Base-by-base conservation (phyloP, 2,113 vertebrate genomes). In the Spheniscus mendiculus region DNA sequence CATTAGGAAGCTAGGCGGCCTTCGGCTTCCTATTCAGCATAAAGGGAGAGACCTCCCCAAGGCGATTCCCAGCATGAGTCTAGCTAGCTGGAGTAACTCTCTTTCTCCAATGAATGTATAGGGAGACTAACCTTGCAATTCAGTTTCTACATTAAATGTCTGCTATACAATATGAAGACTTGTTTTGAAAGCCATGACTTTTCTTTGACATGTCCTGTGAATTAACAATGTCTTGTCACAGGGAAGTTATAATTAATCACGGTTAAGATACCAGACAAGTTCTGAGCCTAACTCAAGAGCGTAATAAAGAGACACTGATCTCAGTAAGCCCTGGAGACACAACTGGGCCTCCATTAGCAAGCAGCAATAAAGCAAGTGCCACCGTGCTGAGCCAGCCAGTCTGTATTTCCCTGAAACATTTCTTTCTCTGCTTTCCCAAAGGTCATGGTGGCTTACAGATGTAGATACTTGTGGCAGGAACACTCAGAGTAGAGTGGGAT, bases 291-390 rank as follows among this genome's bases (percentile, higher is more conserved):
- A 76, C 23, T 93, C 65, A 67, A 61, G 70, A 40, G 47, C 0
- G 0, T 44, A 52, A 40, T 78, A 78, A 63, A 84, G 95, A 84
- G 56, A 85, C 53, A 40, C 53, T 94, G 77, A 85, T 69, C 50
- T 92, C 69, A 74, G 44, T 67, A 79, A 78, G 36, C 91, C 70
- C 73, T 79, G 71, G 82, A 96, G 94, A 91, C 62, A 50, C 12
- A 61, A 55, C 38, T 30, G 21, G 56, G 27, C 36, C 73, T 88
- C 89, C 58, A 69, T 95, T 97, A 96, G 88, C 56, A 76, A 87
- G 66, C 19, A 49, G 38, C 47, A 77, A 61, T 90, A 90, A 96
- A 92, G 83, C 34, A 87, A 94, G 26, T 89, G 73, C 66, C 84
- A 65, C 44, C 45, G 59, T 44, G 73, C 53, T 67, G 66, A 96